A percentile compares a stretch with the other conserved stretches of the same genome.
These are phyloP conservation scores for Ramazzottius varieornatus DNA, from an alignment of 2,888 invertebrate genomes.

Conservation along the genomic window DNA sequence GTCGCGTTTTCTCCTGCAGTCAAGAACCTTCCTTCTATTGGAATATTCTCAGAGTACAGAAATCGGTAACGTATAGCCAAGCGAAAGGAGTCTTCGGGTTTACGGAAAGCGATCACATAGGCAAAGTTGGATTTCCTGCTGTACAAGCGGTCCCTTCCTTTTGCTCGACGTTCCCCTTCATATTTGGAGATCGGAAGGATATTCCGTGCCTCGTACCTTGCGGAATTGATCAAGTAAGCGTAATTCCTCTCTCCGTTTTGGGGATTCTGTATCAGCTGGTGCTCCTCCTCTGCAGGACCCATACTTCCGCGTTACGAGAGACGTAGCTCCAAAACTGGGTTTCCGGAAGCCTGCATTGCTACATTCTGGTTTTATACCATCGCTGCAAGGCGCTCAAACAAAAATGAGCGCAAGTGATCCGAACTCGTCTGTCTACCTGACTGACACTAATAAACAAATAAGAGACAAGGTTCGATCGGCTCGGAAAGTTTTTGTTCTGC, in stretches of 20 bases:
- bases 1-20: slow-evolving; percentile 31
- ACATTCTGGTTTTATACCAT: slow-evolving; percentile 68
- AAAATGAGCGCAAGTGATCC: slow-evolving; percentile 95
- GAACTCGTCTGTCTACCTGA: slow-evolving; percentile 77
- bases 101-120: slow-evolving; percentile 75
- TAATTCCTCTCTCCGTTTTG: neutral
- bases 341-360: slow-evolving; percentile 59
- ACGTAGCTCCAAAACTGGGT: slow-evolving; percentile 76
- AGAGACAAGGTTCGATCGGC: slow-evolving; percentile 59
- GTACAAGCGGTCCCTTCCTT: slow-evolving; percentile 84
- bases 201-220: slow-evolving; percentile 72
- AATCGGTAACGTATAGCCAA: slow-evolving; percentile 84
- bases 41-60: slow-evolving; percentile 71
- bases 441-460: slow-evolving; percentile 74
- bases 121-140: slow-evolving; percentile 85
- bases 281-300: slow-evolving; percentile 41
- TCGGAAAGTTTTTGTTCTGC: neutral
- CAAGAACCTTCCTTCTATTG: slow-evolving; percentile 67
- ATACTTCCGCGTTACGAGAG: slow-evolving; percentile 92
- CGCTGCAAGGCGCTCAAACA: slow-evolving; percentile 77
- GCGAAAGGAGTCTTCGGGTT: slow-evolving; percentile 95
- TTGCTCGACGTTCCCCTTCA: slow-evolving; percentile 61
- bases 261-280: neutral
- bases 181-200: slow-evolving; percentile 50
- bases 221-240: slow-evolving; percentile 74